Conservation (phyloP, 2,113 vertebrate species). For the Ovis canadensis region DNA sequence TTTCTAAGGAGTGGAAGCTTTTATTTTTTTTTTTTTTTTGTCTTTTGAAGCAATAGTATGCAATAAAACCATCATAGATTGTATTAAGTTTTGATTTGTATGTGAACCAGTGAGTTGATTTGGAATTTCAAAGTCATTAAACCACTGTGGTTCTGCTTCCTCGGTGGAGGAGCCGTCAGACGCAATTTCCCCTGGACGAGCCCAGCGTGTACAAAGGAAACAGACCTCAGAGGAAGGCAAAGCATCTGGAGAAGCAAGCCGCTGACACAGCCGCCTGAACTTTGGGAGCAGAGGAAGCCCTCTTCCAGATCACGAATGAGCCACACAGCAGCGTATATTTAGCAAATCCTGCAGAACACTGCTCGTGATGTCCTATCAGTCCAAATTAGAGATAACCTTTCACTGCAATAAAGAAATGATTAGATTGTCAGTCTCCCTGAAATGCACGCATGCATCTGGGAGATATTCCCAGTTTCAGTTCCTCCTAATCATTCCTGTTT, state of each 20-base stretch:
- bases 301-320: background rate
- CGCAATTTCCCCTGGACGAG: background rate
- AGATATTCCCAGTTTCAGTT: background rate
- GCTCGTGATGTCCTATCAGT: background rate
- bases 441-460: background rate
- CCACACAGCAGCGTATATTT: background rate
- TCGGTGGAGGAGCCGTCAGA: background rate
- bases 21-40: background rate
- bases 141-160: background rate
- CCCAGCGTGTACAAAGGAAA: background rate
- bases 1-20: background rate
- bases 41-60: background rate
- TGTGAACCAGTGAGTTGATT: background rate
- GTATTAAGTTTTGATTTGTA: background rate
- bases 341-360: background rate
- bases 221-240: rapidly evolving
- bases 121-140: background rate
- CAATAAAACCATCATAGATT: background rate
- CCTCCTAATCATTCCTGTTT: background rate
- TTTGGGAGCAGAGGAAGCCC: background rate
- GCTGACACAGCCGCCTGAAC: background rate
- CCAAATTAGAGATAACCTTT: background rate
- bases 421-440: background rate
- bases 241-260: background rate
- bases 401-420: background rate